Conservation (phyloP, 1,140 invertebrate species). For the Delia radicum region DNA sequence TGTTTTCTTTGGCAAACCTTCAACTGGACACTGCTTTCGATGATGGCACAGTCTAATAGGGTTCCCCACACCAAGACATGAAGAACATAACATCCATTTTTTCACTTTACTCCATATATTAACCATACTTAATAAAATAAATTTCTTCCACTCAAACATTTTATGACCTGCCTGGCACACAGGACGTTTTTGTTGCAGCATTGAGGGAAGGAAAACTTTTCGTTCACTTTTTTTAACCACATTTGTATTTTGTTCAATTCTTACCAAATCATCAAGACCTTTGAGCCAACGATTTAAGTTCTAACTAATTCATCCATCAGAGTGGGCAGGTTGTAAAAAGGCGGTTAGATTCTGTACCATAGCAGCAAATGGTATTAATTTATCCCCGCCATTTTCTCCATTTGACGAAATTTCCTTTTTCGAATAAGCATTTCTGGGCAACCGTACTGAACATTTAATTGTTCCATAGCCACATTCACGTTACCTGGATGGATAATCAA, state of each 20-base stretch:
- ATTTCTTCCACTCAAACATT: not conserved
- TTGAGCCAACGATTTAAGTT: too few relatives aligned
- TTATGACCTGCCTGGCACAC: too few relatives aligned
- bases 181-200: not conserved
- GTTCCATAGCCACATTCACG: constrained; percentile 4
- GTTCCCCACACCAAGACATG: too few relatives aligned
- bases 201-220: not conserved
- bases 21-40: not conserved
- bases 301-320: constrained; percentile 17
- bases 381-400: not conserved
- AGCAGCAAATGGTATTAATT: not conserved
- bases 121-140: too few relatives aligned
- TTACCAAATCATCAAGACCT: not conserved
- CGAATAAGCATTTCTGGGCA: constrained; percentile 4
- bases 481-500: constrained; percentile 2
- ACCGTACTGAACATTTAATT: not conserved
- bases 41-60: not conserved
- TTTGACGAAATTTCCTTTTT: not conserved
- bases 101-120: not conserved
- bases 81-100: too few relatives aligned
- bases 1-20: not conserved
- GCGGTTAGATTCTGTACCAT: not conserved
- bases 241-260: not conserved
- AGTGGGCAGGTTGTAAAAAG: constrained; percentile 6
- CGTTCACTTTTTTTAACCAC: not conserved